Conservation (phyloP, 1,140 invertebrate species). For the Melitaea cinxia region DNA sequence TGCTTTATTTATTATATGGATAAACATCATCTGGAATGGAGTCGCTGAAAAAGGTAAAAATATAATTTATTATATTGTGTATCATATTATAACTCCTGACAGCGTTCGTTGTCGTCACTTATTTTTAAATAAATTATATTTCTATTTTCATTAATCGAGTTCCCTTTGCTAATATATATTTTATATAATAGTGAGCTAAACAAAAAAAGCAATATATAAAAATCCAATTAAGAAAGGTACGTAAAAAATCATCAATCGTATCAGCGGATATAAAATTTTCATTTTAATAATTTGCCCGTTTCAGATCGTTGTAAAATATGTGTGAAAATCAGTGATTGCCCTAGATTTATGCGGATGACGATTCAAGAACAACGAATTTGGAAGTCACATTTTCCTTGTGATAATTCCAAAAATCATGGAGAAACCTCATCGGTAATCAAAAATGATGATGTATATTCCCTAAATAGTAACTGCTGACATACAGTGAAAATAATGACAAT, state of each 20-base stretch:
- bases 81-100: too few species aligned
- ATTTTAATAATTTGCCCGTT: constrained; percentile 2
- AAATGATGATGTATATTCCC: constrained; percentile 56
- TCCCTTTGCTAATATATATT: too few species aligned
- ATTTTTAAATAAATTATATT: too few species aligned
- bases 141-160: too few species aligned
- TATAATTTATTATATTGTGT: not conserved
- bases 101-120: too few species aligned
- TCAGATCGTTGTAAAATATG: constrained; percentile 37
- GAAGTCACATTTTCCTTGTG: constrained; percentile 47
- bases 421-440: constrained; percentile 32
- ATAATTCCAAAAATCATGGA: constrained; percentile 21
- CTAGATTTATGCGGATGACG: constrained; percentile 39
- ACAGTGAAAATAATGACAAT: too few species aligned
- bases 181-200: too few species aligned
- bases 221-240: too few species aligned
- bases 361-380: constrained; percentile 46
- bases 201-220: too few species aligned
- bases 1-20: constrained; percentile 18
- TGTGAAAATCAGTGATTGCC: constrained; percentile 46
- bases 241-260: too few species aligned
- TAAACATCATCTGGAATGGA: constrained; percentile 8
- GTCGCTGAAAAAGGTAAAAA: constrained; percentile 22
- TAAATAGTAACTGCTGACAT: too few species aligned
- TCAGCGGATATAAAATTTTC: too few species aligned